Base-by-base conservation (phyloP, 2,113 vertebrate genomes). In the Amphilophus citrinellus region DNA sequence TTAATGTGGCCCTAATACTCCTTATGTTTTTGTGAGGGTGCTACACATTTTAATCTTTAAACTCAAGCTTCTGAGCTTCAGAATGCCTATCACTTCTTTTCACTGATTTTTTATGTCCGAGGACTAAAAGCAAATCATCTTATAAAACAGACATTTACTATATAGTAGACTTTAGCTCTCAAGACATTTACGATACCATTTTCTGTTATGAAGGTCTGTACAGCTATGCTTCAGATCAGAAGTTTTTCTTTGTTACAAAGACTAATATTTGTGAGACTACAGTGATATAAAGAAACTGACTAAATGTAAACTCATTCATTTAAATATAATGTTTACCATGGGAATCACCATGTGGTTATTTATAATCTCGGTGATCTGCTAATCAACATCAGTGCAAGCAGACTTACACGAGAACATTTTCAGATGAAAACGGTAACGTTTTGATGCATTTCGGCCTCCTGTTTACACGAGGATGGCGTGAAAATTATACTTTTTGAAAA, bases 101-200 rank as follows among this genome's bases (percentile, higher is more conserved):
- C 44, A 30, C 61, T 76, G 22, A 63, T 24, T 84, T 57, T 89
- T 88, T 78, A 87, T 63, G 42, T 24, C 24, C 24, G 39, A 32
- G 14, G 35, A 76, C 44, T 73, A 73, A 87, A 84, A 84, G 35
- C 15, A 27, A 80, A 61, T 66, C 18, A 32, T 24, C 24, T 80
- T 27, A 30, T 20, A 79, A 77, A 85, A 87, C 27, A 53, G 57
- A 87, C 24, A 82, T 81, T 57, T 56, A 9, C 61, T 71, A 53
- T 37, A 71, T 4, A 50, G 18, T 27, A 20, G 79, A 77, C 75
- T 68, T 61, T 1, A 88, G n/a, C 65, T 60, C 75, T 79, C 61
- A 22, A 6, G 39, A 86, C 65, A 47, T 71, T 50, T 7, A 71
- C 22, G 18, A 85, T n/a, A 27, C 79, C n/a, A 39, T 20, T 82